Percentiles rank a stretch among this genome's conserved stretches.
Conservation (phyloP, 2,797 vertebrate species). For the Myripristis jacobus region DNA sequence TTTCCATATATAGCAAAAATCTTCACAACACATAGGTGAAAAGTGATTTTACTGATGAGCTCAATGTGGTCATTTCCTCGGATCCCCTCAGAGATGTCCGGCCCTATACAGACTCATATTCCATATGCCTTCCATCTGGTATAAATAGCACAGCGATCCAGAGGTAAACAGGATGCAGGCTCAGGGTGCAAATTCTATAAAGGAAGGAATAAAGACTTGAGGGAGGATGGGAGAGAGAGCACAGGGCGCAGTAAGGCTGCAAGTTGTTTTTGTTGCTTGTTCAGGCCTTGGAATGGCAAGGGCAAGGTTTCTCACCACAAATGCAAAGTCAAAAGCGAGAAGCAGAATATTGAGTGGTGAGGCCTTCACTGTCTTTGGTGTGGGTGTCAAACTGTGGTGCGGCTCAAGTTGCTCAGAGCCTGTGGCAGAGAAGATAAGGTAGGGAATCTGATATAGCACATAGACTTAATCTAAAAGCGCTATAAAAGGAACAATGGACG, state of each 20-base stretch:
- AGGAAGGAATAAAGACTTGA: slow-evolving; percentile 63
- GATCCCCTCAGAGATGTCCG: slow-evolving; percentile 50
- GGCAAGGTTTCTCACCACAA: slow-evolving; percentile 23
- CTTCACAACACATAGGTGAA: slow-evolving; percentile 21
- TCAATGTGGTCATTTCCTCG: slow-evolving; percentile 55
- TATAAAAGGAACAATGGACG: slow-evolving; percentile 29
- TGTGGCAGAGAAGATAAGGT: slow-evolving; percentile 18
- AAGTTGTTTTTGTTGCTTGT: too few species aligned
- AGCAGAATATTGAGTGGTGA: background rate
- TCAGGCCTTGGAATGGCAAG: too few species aligned
- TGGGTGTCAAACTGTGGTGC: background rate
- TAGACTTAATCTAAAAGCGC: slow-evolving; percentile 10
- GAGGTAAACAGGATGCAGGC: slow-evolving; percentile 79
- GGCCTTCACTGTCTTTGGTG: slow-evolving; percentile 2
- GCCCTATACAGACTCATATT: slow-evolving; percentile 37
- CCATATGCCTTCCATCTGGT: slow-evolving; percentile 60
- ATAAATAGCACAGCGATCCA: slow-evolving; percentile 50
- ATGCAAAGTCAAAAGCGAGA: slow-evolving; percentile 28
- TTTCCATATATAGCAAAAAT: background rate
- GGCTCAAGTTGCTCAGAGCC: background rate
- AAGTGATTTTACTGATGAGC: slow-evolving; percentile 21
- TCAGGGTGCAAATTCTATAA: slow-evolving; percentile 60
- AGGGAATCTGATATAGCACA: slow-evolving; percentile 11
- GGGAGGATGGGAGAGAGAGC: slow-evolving; percentile 4
- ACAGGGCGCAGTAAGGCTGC: background rate